Percentiles rank a stretch among this genome's conserved stretches.
Conservation (phyloP, 2,797 vertebrate genomes). For the Eremophila alpestris region DNA sequence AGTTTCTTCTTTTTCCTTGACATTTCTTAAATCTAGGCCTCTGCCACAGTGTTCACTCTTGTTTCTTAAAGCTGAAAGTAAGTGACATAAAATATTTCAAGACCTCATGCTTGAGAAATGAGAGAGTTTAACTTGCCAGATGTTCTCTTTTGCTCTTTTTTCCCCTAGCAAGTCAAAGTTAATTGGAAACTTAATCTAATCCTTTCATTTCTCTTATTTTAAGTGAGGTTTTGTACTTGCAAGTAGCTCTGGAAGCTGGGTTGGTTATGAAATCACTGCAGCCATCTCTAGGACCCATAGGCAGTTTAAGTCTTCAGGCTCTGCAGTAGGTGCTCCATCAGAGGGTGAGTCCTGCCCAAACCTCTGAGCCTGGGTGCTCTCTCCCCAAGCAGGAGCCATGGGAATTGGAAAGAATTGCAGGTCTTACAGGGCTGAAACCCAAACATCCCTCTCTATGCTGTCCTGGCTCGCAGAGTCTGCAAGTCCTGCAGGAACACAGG, state of each 20-base stretch:
- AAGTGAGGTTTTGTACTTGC: background rate
- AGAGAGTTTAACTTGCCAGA: background rate
- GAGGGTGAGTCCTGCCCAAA: background rate
- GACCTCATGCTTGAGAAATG: background rate
- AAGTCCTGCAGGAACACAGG: background rate
- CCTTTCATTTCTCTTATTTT: background rate
- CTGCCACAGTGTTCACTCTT: background rate
- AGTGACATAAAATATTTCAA: background rate
- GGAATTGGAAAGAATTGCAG: background rate
- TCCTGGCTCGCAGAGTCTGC: background rate
- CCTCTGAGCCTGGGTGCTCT: background rate
- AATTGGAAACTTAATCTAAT: background rate
- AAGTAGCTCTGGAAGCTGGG: background rate
- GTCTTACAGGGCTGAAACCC: background rate
- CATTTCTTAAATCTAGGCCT: background rate
- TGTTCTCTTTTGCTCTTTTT: background rate
- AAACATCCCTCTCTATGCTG: background rate
- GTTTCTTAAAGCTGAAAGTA: background rate
- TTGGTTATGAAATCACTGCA: background rate
- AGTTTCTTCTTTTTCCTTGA: background rate
- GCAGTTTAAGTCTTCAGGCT: background rate
- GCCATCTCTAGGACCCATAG: background rate
- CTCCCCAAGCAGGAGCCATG: background rate
- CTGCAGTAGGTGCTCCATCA: background rate
- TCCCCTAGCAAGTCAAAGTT: background rate